Base-by-base conservation (phyloP, 2,797 vertebrate species). In the Thalassophryne amazonica region DNA sequence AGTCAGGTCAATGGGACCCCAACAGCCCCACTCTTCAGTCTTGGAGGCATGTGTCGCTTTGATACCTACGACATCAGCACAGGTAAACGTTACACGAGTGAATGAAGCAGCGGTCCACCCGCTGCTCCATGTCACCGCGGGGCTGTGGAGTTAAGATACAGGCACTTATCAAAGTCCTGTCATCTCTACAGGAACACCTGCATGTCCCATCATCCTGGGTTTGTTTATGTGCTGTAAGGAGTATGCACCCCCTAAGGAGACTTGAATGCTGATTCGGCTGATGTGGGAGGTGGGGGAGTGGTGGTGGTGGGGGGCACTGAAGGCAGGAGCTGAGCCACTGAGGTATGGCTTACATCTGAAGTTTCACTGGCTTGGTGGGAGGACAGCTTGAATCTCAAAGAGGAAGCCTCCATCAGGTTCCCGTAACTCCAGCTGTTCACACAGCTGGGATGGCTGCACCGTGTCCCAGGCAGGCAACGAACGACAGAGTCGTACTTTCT, bases 121-220 rank as follows among this genome's bases (percentile, higher is more conserved):
- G 33, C 31, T 53, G 37, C 14, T 57, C 34, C 38, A 11, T 34
- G 43, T 66, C 57, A 23, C 46, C 54, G 37, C 42, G 34, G 54
- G 63, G 54, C 59, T 73, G 45, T 49, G 42, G 46, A 54, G 60
- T 76, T 57, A 48, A 55, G 70, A 65, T 71, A 63, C 85, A 89
- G 88, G 86, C 87, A 88, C 86, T 89, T 88, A 49, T 68, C 56
- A 62, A 74, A 74, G 73, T 83, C 75, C 76, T 53, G 55, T 68
- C 34, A 28, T 43, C 53, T 73, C 30, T 47, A 29, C 23, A 46
- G 56, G 67, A 58, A 60, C 75, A 43, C 63, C 42, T 48, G 46
- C 31, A 32, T 6, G 41, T 18, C 18, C 55, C 28, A 23, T 73
- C 41, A 7, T 60, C 40, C 21, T 19, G 14, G 61, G 29, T 51